Evolutionary conservation across 1,140 invertebrate species (phyloP).

Genomic region (Diorhabda elongata): DNA sequence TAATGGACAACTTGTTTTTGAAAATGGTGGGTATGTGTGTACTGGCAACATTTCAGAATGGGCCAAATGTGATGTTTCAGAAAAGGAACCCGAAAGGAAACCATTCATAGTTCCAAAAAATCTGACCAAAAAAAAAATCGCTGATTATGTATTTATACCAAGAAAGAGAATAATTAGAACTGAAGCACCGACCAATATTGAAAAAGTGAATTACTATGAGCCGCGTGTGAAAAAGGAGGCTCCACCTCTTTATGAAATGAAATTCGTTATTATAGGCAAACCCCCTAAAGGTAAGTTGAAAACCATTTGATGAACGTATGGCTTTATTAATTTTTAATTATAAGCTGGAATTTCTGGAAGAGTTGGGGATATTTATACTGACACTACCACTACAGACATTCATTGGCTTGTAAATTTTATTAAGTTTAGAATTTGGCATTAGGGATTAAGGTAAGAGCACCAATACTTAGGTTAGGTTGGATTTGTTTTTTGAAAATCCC

Average conservation of each 20-base stretch:
- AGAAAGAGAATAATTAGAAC: conserved; percentile 59
- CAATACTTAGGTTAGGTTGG: no score
- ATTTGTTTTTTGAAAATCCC: no score
- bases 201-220: conserved; percentile 50
- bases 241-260: conserved; percentile 71
- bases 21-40: conserved; percentile 76
- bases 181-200: conserved; percentile 49
- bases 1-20: conserved; percentile 69
- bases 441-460: no score
- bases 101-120: conserved; percentile 69
- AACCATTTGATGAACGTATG: no score
- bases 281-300: conserved; percentile 43
- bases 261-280: conserved; percentile 71
- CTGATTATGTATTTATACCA: conserved; percentile 64
- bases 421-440: no score
- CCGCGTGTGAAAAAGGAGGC: conserved; percentile 56
- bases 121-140: conserved; percentile 56
- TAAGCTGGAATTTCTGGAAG: no score
- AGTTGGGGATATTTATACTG: no score
- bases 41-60: conserved; percentile 81
- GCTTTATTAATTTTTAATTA: no score
- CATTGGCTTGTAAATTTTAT: no score
- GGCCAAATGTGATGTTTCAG: conserved; percentile 77
- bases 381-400: no score
- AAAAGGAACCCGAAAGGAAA: conserved; percentile 67